Conservation (phyloP, 2,888 invertebrate genomes). For the Melanotus villosus region DNA sequence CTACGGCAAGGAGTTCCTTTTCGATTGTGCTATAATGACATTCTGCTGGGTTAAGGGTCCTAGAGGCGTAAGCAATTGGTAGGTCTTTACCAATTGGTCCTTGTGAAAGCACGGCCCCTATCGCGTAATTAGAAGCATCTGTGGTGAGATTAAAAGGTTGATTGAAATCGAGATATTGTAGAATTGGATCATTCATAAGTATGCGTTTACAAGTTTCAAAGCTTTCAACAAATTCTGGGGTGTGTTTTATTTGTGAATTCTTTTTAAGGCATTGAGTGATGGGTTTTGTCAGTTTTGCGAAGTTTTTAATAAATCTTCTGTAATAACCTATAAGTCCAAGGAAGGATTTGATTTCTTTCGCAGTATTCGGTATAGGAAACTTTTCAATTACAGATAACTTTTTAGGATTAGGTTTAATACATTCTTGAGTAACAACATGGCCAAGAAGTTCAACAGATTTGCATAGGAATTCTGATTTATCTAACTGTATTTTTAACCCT, state of each 20-base stretch:
- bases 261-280: constrained; percentile 12
- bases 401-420: constrained; percentile 39
- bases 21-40: constrained; percentile 28
- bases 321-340: constrained; percentile 29
- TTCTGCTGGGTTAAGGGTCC: constrained; percentile 25
- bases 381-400: constrained; percentile 28
- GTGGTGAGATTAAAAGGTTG: constrained; percentile 43
- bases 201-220: constrained; percentile 23
- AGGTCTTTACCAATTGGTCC: constrained; percentile 1
- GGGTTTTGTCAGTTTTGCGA: constrained; percentile 32
- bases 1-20: constrained; percentile 23
- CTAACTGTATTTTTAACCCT: background rate
- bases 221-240: background rate
- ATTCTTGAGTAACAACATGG: constrained; percentile 25
- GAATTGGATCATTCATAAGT: constrained; percentile 30
- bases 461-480: background rate
- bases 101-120: constrained; percentile 46
- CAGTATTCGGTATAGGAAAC: constrained; percentile 39
- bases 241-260: background rate
- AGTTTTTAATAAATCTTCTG: constrained; percentile 29
- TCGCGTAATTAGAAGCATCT: constrained; percentile 38
- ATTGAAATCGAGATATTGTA: constrained; percentile 42
- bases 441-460: constrained; percentile 30
- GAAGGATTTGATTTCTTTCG: constrained; percentile 37
- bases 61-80: background rate